phyloP scores from a whole-genome alignment of 64 coral and sea anemone species.

The Stichodactyla mertensii region DNA sequence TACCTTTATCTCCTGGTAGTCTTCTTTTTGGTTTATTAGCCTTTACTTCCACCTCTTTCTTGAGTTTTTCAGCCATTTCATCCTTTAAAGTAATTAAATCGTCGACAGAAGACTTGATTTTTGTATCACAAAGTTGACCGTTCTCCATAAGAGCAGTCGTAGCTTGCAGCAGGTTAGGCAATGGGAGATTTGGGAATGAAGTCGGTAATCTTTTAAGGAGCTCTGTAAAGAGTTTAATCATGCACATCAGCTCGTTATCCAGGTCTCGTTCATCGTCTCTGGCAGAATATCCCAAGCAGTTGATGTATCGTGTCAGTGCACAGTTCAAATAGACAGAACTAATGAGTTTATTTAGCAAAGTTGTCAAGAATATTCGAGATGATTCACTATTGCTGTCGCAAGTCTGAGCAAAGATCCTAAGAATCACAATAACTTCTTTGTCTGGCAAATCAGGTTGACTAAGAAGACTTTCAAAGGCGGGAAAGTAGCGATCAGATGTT shows the following conservation, averaged over 20 bases:
- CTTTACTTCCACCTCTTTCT: conserved; percentile 31
- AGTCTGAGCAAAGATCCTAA: conserved; percentile 14
- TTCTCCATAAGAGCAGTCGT: background rate
- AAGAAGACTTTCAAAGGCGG: conserved; percentile 29
- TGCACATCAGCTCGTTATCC: background rate
- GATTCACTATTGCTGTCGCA: conserved; percentile 34
- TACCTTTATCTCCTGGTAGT: conserved; percentile 17
- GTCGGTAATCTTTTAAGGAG: conserved; percentile 24
- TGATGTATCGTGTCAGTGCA: conserved; percentile 24
- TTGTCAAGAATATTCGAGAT: conserved; percentile 21
- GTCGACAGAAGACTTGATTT: conserved; percentile 10
- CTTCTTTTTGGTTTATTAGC: background rate
- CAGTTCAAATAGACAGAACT: conserved; percentile 2
- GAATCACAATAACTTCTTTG: conserved; percentile 21
- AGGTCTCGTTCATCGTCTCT: background rate
- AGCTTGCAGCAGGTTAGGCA: background rate
- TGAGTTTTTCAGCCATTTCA: conserved; percentile 36
- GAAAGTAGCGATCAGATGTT: conserved; percentile 35
- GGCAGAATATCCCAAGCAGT: background rate
- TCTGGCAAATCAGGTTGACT: conserved; percentile 13
- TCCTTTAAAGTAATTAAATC: conserved; percentile 20
- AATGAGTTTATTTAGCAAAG: conserved; percentile 25
- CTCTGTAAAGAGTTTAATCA: conserved; percentile 33
- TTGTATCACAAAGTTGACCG: background rate
- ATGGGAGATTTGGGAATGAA: conserved; percentile 25